Evolutionary conservation across 2,888 invertebrate species (phyloP).

Genomic region (Gryllus longicercus): DNA sequence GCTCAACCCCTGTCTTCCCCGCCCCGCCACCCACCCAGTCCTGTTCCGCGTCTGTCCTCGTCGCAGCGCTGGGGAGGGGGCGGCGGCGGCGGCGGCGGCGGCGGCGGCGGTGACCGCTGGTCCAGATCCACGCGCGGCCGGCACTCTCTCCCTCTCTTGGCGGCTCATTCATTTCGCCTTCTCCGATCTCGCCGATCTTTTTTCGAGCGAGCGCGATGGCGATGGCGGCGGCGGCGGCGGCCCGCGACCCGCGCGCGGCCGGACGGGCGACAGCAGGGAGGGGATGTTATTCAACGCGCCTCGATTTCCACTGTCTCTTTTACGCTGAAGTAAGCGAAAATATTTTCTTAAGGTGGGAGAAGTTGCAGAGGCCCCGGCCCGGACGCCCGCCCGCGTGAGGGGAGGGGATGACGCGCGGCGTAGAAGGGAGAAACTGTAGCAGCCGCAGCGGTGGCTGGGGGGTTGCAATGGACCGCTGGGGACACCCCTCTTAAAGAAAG

Average conservation of each 20-base stretch:
- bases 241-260: neutral
- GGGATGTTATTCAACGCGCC: neutral
- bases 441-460: neutral
- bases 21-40: neutral
- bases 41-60: no score
- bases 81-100: neutral
- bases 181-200: neutral
- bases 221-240: neutral
- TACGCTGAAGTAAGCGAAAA: neutral
- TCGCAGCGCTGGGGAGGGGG: neutral
- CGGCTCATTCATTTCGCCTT: neutral
- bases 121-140: neutral
- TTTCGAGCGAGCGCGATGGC: neutral
- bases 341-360: neutral
- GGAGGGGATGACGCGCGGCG: neutral
- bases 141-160: neutral
- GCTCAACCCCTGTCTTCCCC: neutral
- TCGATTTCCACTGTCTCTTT: neutral
- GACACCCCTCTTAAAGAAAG: neutral
- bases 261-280: neutral
- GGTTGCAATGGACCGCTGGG: neutral
- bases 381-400: neutral
- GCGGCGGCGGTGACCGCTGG: neutral
- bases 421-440: conserved; percentile 7
- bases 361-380: neutral